Evolutionary conservation across 2,888 invertebrate genomes (phyloP), one percentile per base, ranked within the genome.

Genomic region (Thecocarcelia acutangulata): DNA sequence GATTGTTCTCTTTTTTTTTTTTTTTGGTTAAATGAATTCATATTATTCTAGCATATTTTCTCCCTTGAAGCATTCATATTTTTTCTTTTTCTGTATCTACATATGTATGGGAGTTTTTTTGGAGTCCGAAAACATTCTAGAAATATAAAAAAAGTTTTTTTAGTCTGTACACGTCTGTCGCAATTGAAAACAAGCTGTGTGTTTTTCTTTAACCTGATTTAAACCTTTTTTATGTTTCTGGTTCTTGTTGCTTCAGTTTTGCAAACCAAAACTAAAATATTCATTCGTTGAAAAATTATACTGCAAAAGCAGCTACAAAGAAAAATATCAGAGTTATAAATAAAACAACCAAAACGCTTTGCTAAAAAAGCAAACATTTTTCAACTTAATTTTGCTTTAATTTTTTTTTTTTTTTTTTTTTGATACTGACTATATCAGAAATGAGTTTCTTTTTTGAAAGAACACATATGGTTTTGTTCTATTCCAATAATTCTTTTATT

Each of bases 271-370:
- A 59, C 44, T 21, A 78, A n/a, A 72, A 72, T 66, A 54, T 68
- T 80, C 63, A 56, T 80, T 75, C 75, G 75, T 73, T 80, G 75
- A 80, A 80, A 70, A 80, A 52, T 70, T 70, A 80, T 75, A 70
- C 33, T 15, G 50, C 21, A 70, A 44, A 28, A 42, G 11, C 9
- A 50, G 40, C 40, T 8, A 6, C 1, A 58, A 33, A 15, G 28
- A 63, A 37, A 37, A 37, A 28, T 6, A 6, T 19, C 28, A 19
- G 19, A 1, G 44, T 9, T 46, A 37, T n/a, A 70, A 69, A 46
- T 15, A 48, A 28, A 42, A 54, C 42, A 54, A 68, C 13, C 13
- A 50, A 72, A 72, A 50, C 28, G 24, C 3, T 33, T 33, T 33
- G 33, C 8, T 8, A 33, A 33, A 33, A 33, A 5, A 9, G 8